Evolutionary conservation across 2,797 vertebrate species (phyloP).

Genomic region (Phoeniculus purpureus): DNA sequence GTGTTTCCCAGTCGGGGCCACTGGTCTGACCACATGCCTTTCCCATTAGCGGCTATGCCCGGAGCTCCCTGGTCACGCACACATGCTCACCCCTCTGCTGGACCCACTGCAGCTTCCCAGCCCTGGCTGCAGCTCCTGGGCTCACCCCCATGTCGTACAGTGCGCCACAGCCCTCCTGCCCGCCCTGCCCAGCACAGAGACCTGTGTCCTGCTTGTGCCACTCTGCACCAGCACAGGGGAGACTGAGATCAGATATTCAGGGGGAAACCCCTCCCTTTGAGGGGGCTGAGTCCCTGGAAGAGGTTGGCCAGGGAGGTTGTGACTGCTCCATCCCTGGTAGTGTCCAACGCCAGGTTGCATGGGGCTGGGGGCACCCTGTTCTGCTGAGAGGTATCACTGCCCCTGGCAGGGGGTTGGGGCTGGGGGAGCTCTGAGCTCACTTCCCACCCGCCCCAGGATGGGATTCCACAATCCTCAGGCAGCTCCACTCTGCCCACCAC

Average conservation of each 20-base stretch:
- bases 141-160: neutral
- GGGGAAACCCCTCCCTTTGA: no score
- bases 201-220: accelerated
- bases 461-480: no score
- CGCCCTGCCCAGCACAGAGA: accelerated
- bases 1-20: constrained; percentile 34
- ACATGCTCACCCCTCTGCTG: accelerated
- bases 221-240: accelerated
- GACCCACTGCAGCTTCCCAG: neutral
- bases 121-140: neutral
- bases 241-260: no score
- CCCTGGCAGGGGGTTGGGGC: no score
- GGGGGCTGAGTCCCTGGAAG: no score
- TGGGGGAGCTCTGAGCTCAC: no score
- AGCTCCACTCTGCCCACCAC: neutral
- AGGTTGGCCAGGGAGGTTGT: no score
- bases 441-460: no score
- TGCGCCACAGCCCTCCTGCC: accelerated
- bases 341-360: no score
- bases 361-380: no score
- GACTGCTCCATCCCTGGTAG: no score
- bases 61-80: neutral
- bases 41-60: constrained; percentile 18
- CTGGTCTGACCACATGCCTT: constrained; percentile 62
- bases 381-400: no score